Conservation (phyloP, 1,140 invertebrate species). For the honey bee (Apis mellifera) region Amel_HAv3.1 CM009941.2:7731001-7731500, state of each 20-base stretch:
- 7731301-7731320: neutral
- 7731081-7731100: conserved; percentile 46
- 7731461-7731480: conserved; percentile 64
- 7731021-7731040: too few relatives aligned
- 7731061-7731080: conserved; percentile 38
- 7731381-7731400: conserved; percentile 53
- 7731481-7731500: conserved; percentile 46
- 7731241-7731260: neutral
- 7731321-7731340: neutral
- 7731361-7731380: conserved; percentile 41
- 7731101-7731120: conserved; percentile 7
- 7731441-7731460: conserved; percentile 67
- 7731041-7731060: too few relatives aligned
- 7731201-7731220: too few relatives aligned
- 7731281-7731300: neutral
- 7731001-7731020: too few relatives aligned
- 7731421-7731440: conserved; percentile 62
- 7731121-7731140: neutral
- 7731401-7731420: conserved; percentile 71
- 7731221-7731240: too few relatives aligned
- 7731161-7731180: neutral
- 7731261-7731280: neutral
- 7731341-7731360: neutral
- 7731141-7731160: neutral
- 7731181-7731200: too few relatives aligned